phyloP scores from a whole-genome alignment of 2,113 vertebrate species.

The Hydropotes inermis region DNA sequence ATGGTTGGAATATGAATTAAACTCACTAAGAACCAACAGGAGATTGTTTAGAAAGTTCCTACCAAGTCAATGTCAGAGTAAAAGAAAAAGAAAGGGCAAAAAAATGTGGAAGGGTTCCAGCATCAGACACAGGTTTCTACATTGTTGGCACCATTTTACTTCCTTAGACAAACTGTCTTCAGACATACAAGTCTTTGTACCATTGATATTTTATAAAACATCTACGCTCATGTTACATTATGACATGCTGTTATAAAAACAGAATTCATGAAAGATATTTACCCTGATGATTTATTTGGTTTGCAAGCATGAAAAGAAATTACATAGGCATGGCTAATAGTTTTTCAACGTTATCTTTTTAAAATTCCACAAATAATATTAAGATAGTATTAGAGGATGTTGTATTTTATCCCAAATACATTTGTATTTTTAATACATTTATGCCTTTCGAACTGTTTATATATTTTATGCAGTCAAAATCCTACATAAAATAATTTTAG shows the following conservation, averaged over 20 bases:
- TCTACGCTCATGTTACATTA: neutral
- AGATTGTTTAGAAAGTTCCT: neutral
- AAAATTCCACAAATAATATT: neutral
- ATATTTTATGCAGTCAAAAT: neutral
- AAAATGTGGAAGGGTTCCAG: neutral
- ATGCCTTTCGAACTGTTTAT: neutral
- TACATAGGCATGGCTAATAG: neutral
- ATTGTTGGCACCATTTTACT: neutral
- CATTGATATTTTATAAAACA: neutral
- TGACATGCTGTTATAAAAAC: neutral
- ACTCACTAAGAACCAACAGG: neutral
- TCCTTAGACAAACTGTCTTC: neutral
- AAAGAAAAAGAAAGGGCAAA: neutral
- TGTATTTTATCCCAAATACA: neutral
- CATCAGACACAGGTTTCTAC: neutral
- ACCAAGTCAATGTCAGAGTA: neutral
- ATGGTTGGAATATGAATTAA: neutral
- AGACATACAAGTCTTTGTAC: neutral
- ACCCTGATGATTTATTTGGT: neutral
- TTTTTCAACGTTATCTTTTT: neutral
- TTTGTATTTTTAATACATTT: neutral
- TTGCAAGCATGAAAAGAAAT: constrained; percentile 10
- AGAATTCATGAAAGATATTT: neutral
- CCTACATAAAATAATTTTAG: neutral
- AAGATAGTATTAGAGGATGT: neutral